Base-by-base conservation (phyloP, 2,113 vertebrate species). In the Cyprinodon tularosa region DNA sequence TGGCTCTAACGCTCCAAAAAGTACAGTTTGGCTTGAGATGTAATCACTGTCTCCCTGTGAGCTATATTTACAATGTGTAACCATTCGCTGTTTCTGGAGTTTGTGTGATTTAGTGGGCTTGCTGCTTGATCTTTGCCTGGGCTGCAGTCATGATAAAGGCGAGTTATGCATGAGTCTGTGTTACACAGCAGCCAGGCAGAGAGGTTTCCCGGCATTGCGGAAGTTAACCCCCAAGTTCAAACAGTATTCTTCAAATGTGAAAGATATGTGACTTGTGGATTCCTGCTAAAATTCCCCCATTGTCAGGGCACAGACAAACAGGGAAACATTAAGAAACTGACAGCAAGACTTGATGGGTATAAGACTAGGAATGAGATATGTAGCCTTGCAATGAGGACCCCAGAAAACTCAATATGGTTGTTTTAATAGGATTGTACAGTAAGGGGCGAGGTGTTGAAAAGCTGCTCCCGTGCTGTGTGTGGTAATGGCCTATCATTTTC, bases 1-100 rank as follows among this genome's bases (percentile, higher is more conserved):
- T 68, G 71, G 71, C 86, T 62, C 81, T 65, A 64, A 53, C 62
- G 85, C 84, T 85, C 89, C 89, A 90, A 91, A 93, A 88, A 88
- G 65, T 45, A 74, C 66, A 74, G 83, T 83, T 74, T 61, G 75
- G 73, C 80, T 73, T 48, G 73, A 85, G 86, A 77, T 66, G 74
- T 74, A 82, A 94, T 90, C 86, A 75, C 75, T 89, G 71, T 68
- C 68, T 80, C 74, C n/a, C 71, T 72, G 66, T 22, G 45, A 90
- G 76, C 86, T 87, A 86, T 86, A 86, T 86, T 90, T 90, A 88
- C 88, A 77, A 83, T 84, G 78, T 89, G 85, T 81, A 67, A 72
- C 65, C 74, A 70, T 86, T 77, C 78, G 80, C 63, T 13, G 68
- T 74, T 47, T 79, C 50, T 76, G 70, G 47, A 77, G 68, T 81